Conservation (phyloP, 2,797 vertebrate species). For the Cyprinella venusta region DNA sequence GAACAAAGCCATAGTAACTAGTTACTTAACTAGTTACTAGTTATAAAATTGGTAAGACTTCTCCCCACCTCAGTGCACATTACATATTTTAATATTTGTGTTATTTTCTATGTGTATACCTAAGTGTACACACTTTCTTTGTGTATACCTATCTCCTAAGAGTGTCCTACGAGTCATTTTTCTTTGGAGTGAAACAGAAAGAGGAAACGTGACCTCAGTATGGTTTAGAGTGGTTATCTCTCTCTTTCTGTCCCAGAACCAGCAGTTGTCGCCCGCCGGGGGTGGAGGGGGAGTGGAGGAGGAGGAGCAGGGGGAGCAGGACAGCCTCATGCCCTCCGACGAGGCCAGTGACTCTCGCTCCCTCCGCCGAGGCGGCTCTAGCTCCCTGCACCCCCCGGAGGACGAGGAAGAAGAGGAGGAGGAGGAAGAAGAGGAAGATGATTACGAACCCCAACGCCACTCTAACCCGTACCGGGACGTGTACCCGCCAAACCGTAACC, state of each 20-base stretch:
- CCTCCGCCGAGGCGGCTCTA: slow-evolving; percentile 83
- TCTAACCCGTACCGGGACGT: slow-evolving; percentile 85
- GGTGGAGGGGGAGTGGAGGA: slow-evolving; percentile 68
- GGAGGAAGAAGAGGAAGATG: slow-evolving; percentile 69
- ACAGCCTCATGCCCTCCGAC: slow-evolving; percentile 94
- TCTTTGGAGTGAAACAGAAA: slow-evolving; percentile 56
- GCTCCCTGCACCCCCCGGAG: slow-evolving; percentile 81
- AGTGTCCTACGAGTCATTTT: slow-evolving; percentile 52
- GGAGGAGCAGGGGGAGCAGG: slow-evolving; percentile 84
- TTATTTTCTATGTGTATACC: slow-evolving; percentile 41
- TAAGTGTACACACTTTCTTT: too few species aligned
- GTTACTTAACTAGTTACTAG: slow-evolving; percentile 26
- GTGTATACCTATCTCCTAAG: slow-evolving; percentile 37
- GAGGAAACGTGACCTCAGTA: slow-evolving; percentile 36
- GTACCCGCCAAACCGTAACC: slow-evolving; percentile 88
- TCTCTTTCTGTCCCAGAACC: slow-evolving; percentile 47
- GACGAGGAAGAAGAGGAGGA: slow-evolving; percentile 72
- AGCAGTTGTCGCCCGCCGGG: slow-evolving; percentile 81
- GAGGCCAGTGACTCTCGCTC: slow-evolving; percentile 90
- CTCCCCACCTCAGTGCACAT: slow-evolving; percentile 50
- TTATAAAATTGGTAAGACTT: slow-evolving; percentile 41
- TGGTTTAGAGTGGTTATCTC: slow-evolving; percentile 8
- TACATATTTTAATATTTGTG: slow-evolving; percentile 29
- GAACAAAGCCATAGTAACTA: slow-evolving; percentile 4
- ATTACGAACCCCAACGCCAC: slow-evolving; percentile 74